These are phyloP conservation scores for Ailurus styani DNA, from an alignment of 2,113 vertebrate genomes.

Conservation along the genomic window DNA sequence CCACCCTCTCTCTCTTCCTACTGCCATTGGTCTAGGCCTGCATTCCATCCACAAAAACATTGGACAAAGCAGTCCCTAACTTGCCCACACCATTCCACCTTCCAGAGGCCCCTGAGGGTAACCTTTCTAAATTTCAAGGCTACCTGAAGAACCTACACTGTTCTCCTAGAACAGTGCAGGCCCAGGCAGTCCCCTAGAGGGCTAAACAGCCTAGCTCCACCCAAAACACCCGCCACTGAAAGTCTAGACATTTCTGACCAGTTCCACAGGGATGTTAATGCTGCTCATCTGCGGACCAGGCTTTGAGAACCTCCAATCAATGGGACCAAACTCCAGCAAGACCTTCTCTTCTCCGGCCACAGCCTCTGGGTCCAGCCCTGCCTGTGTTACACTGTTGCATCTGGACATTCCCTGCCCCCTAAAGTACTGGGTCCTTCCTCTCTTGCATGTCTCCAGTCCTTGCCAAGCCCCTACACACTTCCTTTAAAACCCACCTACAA, in stretches of 20 bases:
- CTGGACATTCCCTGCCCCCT: background rate
- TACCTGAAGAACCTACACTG: background rate
- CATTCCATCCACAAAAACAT: background rate
- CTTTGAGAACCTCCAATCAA: background rate
- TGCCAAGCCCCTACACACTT: no score
- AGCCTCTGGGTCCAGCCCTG: background rate
- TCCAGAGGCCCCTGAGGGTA: background rate
- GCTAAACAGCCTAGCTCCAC: background rate
- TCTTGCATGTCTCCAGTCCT: background rate
- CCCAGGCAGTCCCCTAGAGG: background rate
- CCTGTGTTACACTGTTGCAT: background rate
- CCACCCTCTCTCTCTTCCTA: background rate
- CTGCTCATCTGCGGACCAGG: background rate
- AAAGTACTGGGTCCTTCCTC: background rate
- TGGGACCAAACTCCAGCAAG: background rate
- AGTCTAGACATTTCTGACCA: background rate
- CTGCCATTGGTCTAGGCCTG: background rate
- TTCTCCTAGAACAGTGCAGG: background rate
- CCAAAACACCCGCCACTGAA: background rate
- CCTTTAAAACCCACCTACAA: background rate
- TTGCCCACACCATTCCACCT: background rate
- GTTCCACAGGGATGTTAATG: background rate
- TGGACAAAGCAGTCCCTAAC: background rate
- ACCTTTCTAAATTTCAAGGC: background rate
- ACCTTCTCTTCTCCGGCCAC: background rate